Conservation (phyloP, 2,113 vertebrate genomes). For the Charina bottae region DNA sequence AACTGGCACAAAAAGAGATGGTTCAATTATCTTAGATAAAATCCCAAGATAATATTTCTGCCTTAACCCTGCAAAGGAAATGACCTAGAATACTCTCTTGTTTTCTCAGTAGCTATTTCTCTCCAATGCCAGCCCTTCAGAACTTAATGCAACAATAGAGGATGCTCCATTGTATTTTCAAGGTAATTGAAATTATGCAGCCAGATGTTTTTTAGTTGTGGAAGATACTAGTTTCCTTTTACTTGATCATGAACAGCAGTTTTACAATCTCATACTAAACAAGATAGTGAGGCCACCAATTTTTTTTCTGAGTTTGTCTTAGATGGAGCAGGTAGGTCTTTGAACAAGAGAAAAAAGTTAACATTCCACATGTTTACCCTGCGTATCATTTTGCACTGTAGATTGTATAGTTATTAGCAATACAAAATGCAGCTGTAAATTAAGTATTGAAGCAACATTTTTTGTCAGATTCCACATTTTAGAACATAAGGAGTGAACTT, state of each 20-base stretch:
- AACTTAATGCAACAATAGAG: not conserved
- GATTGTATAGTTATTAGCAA: not conserved
- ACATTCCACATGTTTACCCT: no score
- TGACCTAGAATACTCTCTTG: not conserved
- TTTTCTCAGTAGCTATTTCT: not conserved
- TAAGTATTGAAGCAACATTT: not conserved
- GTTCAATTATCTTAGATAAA: not conserved
- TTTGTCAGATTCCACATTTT: not conserved
- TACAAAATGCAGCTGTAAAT: not conserved
- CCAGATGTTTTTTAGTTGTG: not conserved
- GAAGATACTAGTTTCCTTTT: not conserved
- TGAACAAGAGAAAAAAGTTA: not conserved
- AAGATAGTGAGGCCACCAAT: not conserved
- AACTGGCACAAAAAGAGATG: not conserved
- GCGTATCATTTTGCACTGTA: not conserved
- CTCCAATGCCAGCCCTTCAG: not conserved
- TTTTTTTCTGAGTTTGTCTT: not conserved
- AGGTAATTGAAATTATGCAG: not conserved
- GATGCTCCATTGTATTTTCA: not conserved
- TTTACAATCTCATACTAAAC: not conserved
- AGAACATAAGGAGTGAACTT: not conserved
- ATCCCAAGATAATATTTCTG: not conserved
- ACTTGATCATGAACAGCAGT: not conserved
- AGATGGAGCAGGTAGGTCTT: not conserved
- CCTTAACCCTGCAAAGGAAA: not conserved